phyloP scores from a whole-genome alignment of 2,888 invertebrate genomes.

The Macaria liturata region DNA sequence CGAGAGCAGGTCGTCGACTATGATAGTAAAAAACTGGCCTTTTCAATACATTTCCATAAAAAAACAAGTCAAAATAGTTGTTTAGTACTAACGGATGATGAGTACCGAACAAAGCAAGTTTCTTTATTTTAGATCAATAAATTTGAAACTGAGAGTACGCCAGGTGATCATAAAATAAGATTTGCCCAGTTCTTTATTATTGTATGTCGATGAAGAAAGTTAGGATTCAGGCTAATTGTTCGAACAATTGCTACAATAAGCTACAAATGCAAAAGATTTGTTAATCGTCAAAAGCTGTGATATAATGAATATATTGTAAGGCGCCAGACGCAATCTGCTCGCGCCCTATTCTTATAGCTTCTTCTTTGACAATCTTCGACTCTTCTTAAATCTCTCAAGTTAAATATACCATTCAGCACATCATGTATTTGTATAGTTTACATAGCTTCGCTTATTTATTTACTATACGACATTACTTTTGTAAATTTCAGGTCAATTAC shows the following conservation, averaged over 20 bases:
- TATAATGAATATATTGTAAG: conserved; percentile 74
- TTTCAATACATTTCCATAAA: too few relatives aligned
- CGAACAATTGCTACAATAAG: conserved; percentile 76
- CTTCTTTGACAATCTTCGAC: conserved; percentile 50
- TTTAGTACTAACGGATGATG: too few relatives aligned
- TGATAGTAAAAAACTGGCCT: too few relatives aligned
- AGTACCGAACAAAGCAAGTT: too few relatives aligned
- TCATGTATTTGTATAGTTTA: conserved; percentile 69
- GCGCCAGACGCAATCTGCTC: conserved; percentile 63
- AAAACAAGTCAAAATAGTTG: too few relatives aligned
- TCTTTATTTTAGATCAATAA: too few relatives aligned
- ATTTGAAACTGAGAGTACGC: too few relatives aligned
- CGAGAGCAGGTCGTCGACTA: too few relatives aligned
- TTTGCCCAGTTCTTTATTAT: too few relatives aligned
- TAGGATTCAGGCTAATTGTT: conserved; percentile 59
- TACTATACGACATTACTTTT: conserved; percentile 20
- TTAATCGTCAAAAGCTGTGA: conserved; percentile 84
- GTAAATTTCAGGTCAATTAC: conserved; percentile 51
- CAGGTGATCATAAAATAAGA: too few relatives aligned
- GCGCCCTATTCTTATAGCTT: conserved; percentile 62
- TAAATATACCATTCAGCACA: conserved; percentile 62
- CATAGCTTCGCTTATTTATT: conserved; percentile 34
- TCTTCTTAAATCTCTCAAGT: conserved; percentile 47
- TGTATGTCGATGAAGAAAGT: too few relatives aligned
- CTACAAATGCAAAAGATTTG: conserved; percentile 83